Conservation (phyloP, 1,140 invertebrate species). For the Sarcophaga peregrina region DNA sequence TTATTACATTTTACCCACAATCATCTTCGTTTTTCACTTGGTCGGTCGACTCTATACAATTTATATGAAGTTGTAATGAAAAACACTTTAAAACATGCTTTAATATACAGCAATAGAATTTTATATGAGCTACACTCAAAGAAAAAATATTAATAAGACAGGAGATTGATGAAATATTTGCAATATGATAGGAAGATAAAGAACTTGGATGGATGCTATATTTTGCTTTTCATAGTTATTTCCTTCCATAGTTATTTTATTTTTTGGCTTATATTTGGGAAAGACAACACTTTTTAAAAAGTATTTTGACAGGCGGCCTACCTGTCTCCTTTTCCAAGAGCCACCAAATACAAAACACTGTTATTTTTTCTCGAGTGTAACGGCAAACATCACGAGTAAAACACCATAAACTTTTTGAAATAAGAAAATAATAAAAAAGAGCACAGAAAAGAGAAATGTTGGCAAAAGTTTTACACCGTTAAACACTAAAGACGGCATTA, state of each 20-base stretch:
- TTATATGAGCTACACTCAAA: not conserved
- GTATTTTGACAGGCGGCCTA: no score
- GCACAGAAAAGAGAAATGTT: not conserved
- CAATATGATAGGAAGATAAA: no score
- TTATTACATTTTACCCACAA: slow-evolving; percentile 11
- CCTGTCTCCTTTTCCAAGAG: no score
- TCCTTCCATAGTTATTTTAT: no score
- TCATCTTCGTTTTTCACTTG: not conserved
- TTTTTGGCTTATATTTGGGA: no score
- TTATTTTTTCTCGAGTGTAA: not conserved
- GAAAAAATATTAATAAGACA: not conserved
- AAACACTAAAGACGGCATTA: not conserved
- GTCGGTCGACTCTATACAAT: slow-evolving; percentile 5
- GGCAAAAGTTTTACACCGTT: not conserved
- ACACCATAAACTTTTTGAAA: not conserved
- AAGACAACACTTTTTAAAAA: no score
- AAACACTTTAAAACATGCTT: slow-evolving; percentile 22
- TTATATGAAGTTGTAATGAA: slow-evolving; percentile 5
- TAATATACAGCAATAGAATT: not conserved
- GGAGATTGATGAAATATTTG: no score
- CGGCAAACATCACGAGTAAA: not conserved
- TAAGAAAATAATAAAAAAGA: not conserved
- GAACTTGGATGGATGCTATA: no score
- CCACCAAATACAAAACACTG: no score
- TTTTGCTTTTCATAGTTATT: no score